Percentiles rank a stretch among this genome's conserved stretches.
These are phyloP conservation scores for Margaritifera margaritifera DNA, from an alignment of 2,888 invertebrate genomes.

Conservation along the genomic window DNA sequence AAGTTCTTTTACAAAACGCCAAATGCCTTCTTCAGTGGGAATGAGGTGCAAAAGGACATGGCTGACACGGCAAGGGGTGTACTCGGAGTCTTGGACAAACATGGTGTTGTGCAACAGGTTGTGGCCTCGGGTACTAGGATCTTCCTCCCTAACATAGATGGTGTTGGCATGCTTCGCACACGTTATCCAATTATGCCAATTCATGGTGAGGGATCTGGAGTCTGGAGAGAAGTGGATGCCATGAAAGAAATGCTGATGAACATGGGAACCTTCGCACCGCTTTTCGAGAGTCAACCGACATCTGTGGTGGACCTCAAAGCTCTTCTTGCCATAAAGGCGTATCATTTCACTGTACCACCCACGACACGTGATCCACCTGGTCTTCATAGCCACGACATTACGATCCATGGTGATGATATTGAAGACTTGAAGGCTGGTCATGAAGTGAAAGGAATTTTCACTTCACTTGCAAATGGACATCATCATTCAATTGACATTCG, in stretches of 20 bases:
- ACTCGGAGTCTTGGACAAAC: constrained; percentile 48
- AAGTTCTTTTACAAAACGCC: constrained; percentile 45
- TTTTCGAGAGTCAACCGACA: constrained; percentile 39
- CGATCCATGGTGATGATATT: constrained; percentile 35
- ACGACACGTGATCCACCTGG: constrained; percentile 44
- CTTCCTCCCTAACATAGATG: constrained; percentile 46
- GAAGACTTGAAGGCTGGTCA: constrained; percentile 30
- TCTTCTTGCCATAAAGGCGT: constrained; percentile 8
- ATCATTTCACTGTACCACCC: constrained; percentile 22
- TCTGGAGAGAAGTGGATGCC: constrained; percentile 55
- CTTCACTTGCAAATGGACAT: constrained; percentile 36
- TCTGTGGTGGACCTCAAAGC: constrained; percentile 21
- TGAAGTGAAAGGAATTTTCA: constrained; percentile 24
- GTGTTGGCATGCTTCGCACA: constrained; percentile 51
- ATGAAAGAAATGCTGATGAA: constrained; percentile 46
- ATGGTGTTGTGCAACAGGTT: constrained; percentile 33
- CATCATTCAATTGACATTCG: constrained; percentile 41
- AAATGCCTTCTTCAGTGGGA: constrained; percentile 35
- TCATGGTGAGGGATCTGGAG: constrained; percentile 41
- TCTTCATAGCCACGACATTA: constrained; percentile 35
- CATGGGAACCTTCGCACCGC: constrained; percentile 35
- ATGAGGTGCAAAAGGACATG: constrained; percentile 22
- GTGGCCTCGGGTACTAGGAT: constrained; percentile 48
- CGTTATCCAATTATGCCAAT: constrained; percentile 61
- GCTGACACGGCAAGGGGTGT: constrained; percentile 38